Percentiles rank a stretch among this genome's conserved stretches.
These are phyloP conservation scores for Teleogryllus occipitalis DNA, from an alignment of 1,140 invertebrate species.

Conservation along the genomic window DNA sequence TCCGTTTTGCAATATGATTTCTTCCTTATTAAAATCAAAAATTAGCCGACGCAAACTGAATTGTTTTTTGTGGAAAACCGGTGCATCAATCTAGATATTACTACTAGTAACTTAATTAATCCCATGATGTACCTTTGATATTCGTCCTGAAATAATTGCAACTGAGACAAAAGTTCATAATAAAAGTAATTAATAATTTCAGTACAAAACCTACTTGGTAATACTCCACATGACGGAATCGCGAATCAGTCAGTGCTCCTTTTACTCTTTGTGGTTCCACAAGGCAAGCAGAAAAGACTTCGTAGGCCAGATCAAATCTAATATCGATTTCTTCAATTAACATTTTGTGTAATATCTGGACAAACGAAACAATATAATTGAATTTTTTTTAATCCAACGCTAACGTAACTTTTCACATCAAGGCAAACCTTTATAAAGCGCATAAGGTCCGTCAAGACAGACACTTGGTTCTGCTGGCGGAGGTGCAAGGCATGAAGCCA, in stretches of 20 bases:
- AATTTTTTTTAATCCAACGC: too few relatives aligned
- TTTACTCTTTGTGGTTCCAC: slow-evolving; percentile 66
- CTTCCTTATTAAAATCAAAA: slow-evolving; percentile 54
- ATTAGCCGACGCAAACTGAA: slow-evolving; percentile 51
- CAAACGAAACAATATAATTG: slow-evolving; percentile 14
- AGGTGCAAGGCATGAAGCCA: slow-evolving; percentile 87
- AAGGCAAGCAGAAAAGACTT: slow-evolving; percentile 65
- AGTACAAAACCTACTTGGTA: slow-evolving; percentile 41
- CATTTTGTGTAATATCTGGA: slow-evolving; percentile 81
- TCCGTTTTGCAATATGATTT: slow-evolving; percentile 56
- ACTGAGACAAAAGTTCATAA: not conserved
- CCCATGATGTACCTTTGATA: slow-evolving; percentile 79
- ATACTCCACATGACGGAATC: slow-evolving; percentile 56
- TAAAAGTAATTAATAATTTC: not conserved
- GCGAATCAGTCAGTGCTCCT: slow-evolving; percentile 50
- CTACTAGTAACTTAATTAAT: slow-evolving; percentile 75
- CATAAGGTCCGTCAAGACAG: slow-evolving; percentile 73
- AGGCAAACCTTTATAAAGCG: slow-evolving; percentile 66
- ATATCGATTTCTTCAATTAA: slow-evolving; percentile 69
- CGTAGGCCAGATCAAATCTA: slow-evolving; percentile 48
- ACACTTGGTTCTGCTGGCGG: slow-evolving; percentile 65
- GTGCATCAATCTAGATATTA: slow-evolving; percentile 64
- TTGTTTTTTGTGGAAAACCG: slow-evolving; percentile 44
- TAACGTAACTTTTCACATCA: too few relatives aligned
- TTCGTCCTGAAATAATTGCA: slow-evolving; percentile 50